Conservation (phyloP, 64 coral and sea anemone genomes). For the Pocillopora verrucosa region DNA sequence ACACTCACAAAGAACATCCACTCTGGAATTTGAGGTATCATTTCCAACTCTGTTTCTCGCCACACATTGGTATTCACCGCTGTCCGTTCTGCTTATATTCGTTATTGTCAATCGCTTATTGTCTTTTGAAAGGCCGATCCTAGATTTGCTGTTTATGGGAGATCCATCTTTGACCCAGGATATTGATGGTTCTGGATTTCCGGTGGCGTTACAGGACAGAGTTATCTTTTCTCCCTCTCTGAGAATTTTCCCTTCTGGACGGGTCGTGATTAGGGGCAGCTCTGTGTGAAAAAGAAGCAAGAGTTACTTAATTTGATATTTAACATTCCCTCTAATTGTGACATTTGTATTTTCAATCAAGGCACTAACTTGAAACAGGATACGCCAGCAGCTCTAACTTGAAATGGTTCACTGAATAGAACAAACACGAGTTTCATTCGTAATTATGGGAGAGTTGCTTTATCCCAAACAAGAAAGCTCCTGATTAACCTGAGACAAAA, state of each 20-base stretch:
- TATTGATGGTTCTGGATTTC: background rate
- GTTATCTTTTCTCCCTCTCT: background rate
- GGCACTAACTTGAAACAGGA: no score
- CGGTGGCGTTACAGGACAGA: background rate
- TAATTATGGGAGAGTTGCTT: no score
- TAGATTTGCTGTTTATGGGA: background rate
- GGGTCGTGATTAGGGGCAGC: background rate
- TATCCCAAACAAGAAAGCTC: no score
- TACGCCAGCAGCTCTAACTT: no score
- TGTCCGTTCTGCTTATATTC: background rate
- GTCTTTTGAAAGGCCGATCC: background rate
- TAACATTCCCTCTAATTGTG: background rate
- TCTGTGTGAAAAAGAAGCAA: background rate
- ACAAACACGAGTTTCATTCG: no score
- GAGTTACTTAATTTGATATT: background rate
- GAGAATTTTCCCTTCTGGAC: background rate
- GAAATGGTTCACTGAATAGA: no score
- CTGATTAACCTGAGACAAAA: no score
- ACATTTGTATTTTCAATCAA: no score
- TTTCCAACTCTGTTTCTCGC: background rate
- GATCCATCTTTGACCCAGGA: background rate
- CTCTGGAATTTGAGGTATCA: background rate
- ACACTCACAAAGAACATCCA: background rate
- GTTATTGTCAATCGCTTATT: background rate
- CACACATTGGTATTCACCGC: slow-evolving; percentile 17